phyloP scores from a whole-genome alignment of 2,797 vertebrate genomes.

The Coregonus suidteri region DNA sequence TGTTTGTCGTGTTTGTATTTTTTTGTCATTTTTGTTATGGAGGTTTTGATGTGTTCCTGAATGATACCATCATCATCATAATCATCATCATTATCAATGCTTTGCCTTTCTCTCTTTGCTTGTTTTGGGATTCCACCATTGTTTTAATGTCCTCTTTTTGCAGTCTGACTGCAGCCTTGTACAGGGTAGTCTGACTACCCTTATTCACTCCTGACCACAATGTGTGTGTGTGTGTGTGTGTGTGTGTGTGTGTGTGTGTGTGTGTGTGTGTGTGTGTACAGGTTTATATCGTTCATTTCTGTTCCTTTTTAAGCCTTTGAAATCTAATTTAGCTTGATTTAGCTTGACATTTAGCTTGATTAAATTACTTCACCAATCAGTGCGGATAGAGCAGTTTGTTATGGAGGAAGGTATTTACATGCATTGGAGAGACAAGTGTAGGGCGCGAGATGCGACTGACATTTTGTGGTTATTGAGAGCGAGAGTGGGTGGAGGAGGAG shows the following conservation, averaged over 20 bases:
- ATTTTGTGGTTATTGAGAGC: too few species aligned
- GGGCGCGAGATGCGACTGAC: too few species aligned
- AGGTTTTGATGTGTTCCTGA: neutral
- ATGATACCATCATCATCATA: neutral
- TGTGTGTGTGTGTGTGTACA: conserved; percentile 2
- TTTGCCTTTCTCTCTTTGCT: neutral
- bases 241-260: conserved; percentile 11
- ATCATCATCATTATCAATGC: neutral
- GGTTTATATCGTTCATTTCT: too few species aligned
- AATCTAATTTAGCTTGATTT: too few species aligned
- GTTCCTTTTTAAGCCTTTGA: too few species aligned
- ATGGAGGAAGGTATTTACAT: too few species aligned
- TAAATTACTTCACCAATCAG: too few species aligned
- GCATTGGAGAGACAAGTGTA: too few species aligned
- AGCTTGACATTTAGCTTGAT: too few species aligned
- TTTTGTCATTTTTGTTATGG: neutral
- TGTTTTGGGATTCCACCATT: neutral
- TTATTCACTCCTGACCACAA: too few species aligned
- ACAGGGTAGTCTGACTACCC: neutral
- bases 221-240: neutral
- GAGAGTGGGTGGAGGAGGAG: too few species aligned
- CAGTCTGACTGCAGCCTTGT: neutral
- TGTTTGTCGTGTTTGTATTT: neutral
- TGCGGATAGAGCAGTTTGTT: too few species aligned
- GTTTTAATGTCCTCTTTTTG: neutral